A percentile compares a stretch with the other conserved stretches of the same genome.
phyloP scores from a whole-genome alignment of 37 sponge, comb jelly and placozoan genomes.

The Eunapius fragilis region DNA sequence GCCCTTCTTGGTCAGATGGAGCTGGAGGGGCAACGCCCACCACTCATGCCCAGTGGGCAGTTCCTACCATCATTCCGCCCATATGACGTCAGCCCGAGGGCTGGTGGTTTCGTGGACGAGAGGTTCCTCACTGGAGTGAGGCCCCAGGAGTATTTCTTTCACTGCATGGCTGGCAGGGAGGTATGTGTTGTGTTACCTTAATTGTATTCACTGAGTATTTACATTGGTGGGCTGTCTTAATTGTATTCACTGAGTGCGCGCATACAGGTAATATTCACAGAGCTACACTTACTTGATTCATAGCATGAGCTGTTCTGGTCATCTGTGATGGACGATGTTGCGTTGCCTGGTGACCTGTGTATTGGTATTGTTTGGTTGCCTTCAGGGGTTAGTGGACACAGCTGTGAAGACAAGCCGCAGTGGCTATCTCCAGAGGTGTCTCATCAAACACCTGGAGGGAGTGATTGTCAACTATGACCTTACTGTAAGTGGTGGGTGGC shows the following conservation, averaged over 20 bases:
- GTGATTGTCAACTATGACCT: conserved; percentile 86
- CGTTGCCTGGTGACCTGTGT: not conserved
- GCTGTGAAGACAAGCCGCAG: conserved; percentile 99
- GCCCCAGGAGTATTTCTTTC: conserved; percentile 97
- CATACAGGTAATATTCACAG: no score
- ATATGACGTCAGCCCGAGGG: conserved; percentile 85
- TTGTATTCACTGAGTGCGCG: no score
- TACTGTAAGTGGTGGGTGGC: conserved; percentile 86
- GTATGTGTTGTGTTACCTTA: conserved; percentile 18
- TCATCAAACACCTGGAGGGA: conserved; percentile 97
- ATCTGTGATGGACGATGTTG: no score
- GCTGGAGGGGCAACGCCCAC: conserved; percentile 97
- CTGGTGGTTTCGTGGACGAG: conserved; percentile 93
- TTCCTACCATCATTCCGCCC: conserved; percentile 91
- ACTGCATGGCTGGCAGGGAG: conserved; percentile 99
- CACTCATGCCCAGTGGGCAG: conserved; percentile 91
- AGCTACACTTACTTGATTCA: no score
- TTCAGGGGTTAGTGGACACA: conserved; percentile 94
- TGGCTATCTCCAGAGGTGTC: conserved; percentile 97
- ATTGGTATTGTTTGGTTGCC: not conserved
- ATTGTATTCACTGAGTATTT: not conserved
- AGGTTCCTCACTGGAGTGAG: conserved; percentile 95
- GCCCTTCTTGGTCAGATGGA: conserved; percentile 98
- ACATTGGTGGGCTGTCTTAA: no score
- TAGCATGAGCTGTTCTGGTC: not conserved